These are phyloP conservation scores for Lepidocolaptes lacrymiger DNA, from an alignment of 2,797 vertebrate genomes.

Conservation along the genomic window DNA sequence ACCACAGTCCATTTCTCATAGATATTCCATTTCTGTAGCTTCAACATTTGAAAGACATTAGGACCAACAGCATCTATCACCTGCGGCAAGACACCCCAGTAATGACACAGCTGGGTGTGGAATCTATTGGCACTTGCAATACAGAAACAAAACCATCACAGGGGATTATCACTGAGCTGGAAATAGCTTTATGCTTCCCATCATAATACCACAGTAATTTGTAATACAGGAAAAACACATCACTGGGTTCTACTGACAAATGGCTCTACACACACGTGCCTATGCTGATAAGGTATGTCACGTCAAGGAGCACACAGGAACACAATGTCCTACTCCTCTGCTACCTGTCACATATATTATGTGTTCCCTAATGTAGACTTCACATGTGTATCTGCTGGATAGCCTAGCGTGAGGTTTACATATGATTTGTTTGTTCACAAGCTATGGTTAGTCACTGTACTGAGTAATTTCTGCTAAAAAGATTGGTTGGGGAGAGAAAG, in stretches of 20 bases:
- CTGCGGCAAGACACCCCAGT: not conserved
- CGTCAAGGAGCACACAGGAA: not conserved
- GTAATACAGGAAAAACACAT: not conserved
- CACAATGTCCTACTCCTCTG: not conserved
- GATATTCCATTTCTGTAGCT: not conserved
- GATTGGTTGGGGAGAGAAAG: not conserved
- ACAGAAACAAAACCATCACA: not conserved
- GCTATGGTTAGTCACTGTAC: not conserved
- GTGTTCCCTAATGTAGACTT: rapidly evolving
- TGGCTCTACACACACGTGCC: not conserved
- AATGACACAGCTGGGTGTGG: not conserved
- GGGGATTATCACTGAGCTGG: not conserved
- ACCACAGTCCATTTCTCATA: not conserved
- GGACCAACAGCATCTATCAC: not conserved
- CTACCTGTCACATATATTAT: not conserved
- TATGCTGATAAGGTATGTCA: not conserved
- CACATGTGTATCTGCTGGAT: rapidly evolving
- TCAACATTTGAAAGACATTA: slow-evolving; percentile 1
- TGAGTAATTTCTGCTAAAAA: not conserved
- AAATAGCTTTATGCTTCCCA: not conserved
- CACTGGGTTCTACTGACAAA: not conserved
- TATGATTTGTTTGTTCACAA: not conserved
- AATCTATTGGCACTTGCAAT: not conserved
- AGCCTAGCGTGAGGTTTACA: not conserved
- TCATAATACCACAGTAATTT: not conserved